These are phyloP conservation scores for Araneus ventricosus DNA, from an alignment of 1,140 invertebrate species.

Conservation along the genomic window DNA sequence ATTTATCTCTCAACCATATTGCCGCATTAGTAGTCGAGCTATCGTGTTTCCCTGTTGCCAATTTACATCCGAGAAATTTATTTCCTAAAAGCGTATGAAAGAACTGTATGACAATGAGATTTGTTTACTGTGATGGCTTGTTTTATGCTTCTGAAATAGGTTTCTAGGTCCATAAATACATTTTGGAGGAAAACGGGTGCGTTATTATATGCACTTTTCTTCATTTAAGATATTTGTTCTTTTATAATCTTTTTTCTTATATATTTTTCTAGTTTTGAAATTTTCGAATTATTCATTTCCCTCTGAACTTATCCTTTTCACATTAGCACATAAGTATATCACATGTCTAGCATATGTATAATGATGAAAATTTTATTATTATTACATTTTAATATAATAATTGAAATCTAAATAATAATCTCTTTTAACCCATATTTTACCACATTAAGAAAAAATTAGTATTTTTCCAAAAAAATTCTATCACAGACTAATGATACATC, in stretches of 20 bases:
- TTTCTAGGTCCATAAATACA: not conserved
- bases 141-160: not conserved
- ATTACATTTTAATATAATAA: too few relatives aligned
- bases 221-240: not conserved
- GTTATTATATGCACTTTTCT: not conserved
- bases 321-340: too few relatives aligned
- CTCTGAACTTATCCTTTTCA: too few relatives aligned
- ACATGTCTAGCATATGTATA: too few relatives aligned
- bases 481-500: too few relatives aligned
- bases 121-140: not conserved
- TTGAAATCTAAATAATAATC: too few relatives aligned
- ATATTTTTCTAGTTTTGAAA: not conserved
- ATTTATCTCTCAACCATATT: not conserved
- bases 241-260: not conserved
- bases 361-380: too few relatives aligned
- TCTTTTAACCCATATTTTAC: too few relatives aligned
- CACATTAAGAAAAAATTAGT: too few relatives aligned
- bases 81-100: not conserved
- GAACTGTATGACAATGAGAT: not conserved
- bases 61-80: not conserved
- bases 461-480: too few relatives aligned
- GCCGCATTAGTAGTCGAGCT: not conserved
- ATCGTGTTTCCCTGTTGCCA: not conserved
- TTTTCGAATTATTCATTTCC: not conserved
- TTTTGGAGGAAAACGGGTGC: not conserved